Percentiles rank a stretch among this genome's conserved stretches.
phyloP scores from a whole-genome alignment of 2,888 invertebrate species.

The Dryocosmus kuriphilus region DNA sequence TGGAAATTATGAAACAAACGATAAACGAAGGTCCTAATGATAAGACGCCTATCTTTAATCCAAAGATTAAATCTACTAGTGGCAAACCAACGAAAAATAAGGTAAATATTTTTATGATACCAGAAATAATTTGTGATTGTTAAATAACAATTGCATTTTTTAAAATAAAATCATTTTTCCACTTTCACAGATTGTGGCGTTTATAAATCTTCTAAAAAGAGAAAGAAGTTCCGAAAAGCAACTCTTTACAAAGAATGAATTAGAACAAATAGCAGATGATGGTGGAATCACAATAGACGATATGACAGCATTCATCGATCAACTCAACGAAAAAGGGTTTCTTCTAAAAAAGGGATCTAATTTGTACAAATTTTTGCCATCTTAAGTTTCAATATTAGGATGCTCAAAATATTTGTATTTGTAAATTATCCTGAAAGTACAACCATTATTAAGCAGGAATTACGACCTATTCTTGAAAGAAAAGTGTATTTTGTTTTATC shows the following conservation, averaged over 20 bases:
- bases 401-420: background rate
- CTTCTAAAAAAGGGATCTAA: constrained; percentile 89
- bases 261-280: constrained; percentile 85
- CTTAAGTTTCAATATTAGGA: background rate
- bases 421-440: background rate
- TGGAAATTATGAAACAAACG: constrained; percentile 89
- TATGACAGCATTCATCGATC: constrained; percentile 85
- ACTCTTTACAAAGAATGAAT: constrained; percentile 87
- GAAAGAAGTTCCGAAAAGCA: constrained; percentile 84
- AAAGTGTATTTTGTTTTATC: too few relatives aligned
- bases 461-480: background rate
- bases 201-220: constrained; percentile 84
- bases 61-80: constrained; percentile 67
- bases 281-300: constrained; percentile 83
- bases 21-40: constrained; percentile 59
- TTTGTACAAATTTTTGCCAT: constrained; percentile 83
- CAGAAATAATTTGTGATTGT: background rate
- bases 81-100: constrained; percentile 79
- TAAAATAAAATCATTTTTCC: background rate
- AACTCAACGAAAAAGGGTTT: constrained; percentile 91
- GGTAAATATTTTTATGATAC: constrained; percentile 54
- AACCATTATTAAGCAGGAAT: background rate
- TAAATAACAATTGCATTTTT: background rate
- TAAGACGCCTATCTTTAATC: constrained; percentile 38
- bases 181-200: constrained; percentile 80